Base-by-base conservation (phyloP, 2,888 invertebrate genomes). In the Phragmatobia fuliginosa region DNA sequence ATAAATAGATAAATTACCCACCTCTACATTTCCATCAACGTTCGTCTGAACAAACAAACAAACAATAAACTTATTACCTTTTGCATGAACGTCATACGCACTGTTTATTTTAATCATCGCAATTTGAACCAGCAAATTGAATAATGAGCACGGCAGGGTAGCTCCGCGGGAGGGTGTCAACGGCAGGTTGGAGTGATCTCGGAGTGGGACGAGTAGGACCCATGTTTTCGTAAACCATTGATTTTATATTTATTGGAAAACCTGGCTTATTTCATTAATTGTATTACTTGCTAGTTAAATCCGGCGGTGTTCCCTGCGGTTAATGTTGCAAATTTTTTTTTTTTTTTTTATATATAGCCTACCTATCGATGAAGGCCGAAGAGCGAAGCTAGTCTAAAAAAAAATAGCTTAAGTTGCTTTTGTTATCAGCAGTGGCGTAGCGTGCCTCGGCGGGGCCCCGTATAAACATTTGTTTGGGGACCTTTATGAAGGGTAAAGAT, bases 121-220 rank as follows among this genome's bases (percentile, higher is more conserved):
- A 67, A 74, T 78, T 76, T 83, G 83, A 81, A 76, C 83, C 81
- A 75, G 84, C 81, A 90, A 90, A 91, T 92, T 91, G 90, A 87
- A 88, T 91, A 91, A 91, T 90, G 87, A 81, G 77, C 88, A 62
- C 90, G 70, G 82, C 85, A 77, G 90, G 90, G 85, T 83, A 79
- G 85, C 83, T 79, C 86, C 76, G 83, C 83, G 69, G 83, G 85
- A 74, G 82, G 81, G 70, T 78, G 90, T 89, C 90, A 79, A 67
- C 68, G 76, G 70, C 91, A 91, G 90, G 25, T 25, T 41, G 7
- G 52, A 49, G 10, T 33, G 56, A 52, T n/a, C 49, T 63, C 18
- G 36, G 52, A 25, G 16, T 41, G 62, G 36, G n/a, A n/a, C n/a
- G n/a, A n/a, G n/a, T n/a, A n/a, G 36, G 21, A 33, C 56, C 32